Percentiles rank a stretch among this genome's conserved stretches.
phyloP scores from a whole-genome alignment of 2,113 vertebrate genomes.

The Colius striatus region DNA sequence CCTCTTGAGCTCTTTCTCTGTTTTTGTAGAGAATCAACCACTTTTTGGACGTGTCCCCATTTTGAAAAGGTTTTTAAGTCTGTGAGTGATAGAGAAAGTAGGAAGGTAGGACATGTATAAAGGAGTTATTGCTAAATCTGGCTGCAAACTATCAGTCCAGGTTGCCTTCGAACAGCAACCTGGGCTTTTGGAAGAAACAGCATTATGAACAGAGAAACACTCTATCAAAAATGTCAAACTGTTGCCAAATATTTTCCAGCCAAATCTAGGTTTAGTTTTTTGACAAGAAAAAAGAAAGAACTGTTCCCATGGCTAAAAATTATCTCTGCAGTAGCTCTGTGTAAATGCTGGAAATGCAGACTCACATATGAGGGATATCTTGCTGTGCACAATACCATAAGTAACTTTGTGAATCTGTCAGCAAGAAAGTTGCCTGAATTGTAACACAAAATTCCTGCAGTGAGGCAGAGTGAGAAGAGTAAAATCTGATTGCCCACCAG shows the following conservation, averaged over 20 bases:
- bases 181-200: not conserved
- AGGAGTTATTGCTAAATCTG: not conserved
- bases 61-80: not conserved
- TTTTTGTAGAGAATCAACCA: not conserved
- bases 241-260: not conserved
- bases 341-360: conserved; percentile 6
- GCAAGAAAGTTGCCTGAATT: conserved; percentile 10
- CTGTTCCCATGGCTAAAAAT: not conserved
- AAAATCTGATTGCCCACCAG: not conserved
- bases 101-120: not conserved
- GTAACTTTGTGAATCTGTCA: not conserved
- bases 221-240: not conserved
- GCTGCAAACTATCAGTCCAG: not conserved
- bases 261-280: not conserved
- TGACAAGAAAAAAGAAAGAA: not conserved
- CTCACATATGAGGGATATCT: not conserved
- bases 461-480: not conserved
- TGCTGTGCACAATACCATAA: not conserved
- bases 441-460: not conserved
- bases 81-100: not conserved
- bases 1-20: not conserved
- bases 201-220: not conserved
- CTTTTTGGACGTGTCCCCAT: not conserved
- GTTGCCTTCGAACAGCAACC: not conserved
- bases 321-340: not conserved